Percentiles rank a stretch among this genome's conserved stretches.
Conservation (phyloP, 2,888 invertebrate genomes). For the Drosophila lacicola region DNA sequence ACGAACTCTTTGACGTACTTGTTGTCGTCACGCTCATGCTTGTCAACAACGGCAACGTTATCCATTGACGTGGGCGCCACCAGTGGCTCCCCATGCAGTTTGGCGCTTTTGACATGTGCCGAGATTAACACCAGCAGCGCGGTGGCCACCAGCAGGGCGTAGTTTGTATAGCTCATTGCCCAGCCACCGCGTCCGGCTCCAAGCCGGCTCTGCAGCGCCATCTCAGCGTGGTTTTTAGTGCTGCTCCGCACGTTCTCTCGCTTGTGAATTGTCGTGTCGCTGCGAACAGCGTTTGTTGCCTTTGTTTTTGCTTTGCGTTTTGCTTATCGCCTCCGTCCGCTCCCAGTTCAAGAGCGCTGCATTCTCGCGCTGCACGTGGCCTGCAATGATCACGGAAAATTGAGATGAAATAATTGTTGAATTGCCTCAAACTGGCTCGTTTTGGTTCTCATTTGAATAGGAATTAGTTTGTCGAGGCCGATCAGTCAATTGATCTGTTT, state of each 20-base stretch:
- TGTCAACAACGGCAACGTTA: slow-evolving; percentile 40
- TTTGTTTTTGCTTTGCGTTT: slow-evolving; percentile 9
- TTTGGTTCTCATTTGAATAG: slow-evolving; percentile 32
- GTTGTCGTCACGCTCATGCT: slow-evolving; percentile 21
- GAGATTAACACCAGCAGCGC: slow-evolving; percentile 78
- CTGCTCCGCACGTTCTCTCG: slow-evolving; percentile 28
- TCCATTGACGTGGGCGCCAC: slow-evolving; percentile 27
- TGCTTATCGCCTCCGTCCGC: slow-evolving; percentile 41
- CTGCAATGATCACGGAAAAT: slow-evolving; percentile 50
- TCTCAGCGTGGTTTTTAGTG: slow-evolving; percentile 22
- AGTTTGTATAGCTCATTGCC: slow-evolving; percentile 70
- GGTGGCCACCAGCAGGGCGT: slow-evolving; percentile 72
- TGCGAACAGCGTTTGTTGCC: slow-evolving; percentile 11
- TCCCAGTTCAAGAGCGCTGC: slow-evolving; percentile 45
- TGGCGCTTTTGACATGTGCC: slow-evolving; percentile 80
- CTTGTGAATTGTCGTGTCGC: slow-evolving; percentile 20
- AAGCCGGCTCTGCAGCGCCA: slow-evolving; percentile 35
- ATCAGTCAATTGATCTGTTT: slow-evolving; percentile 19
- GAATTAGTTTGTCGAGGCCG: slow-evolving; percentile 24
- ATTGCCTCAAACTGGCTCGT: slow-evolving; percentile 32
- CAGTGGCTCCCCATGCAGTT: slow-evolving; percentile 58
- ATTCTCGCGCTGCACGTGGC: slow-evolving; percentile 67
- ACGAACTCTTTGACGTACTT: slow-evolving; percentile 16
- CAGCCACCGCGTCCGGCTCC: slow-evolving; percentile 35
- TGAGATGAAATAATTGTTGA: slow-evolving; percentile 21